A percentile compares a stretch with the other conserved stretches of the same genome.
phyloP scores from a whole-genome alignment of 2,113 vertebrate species.

The Hepsetus odoe region DNA sequence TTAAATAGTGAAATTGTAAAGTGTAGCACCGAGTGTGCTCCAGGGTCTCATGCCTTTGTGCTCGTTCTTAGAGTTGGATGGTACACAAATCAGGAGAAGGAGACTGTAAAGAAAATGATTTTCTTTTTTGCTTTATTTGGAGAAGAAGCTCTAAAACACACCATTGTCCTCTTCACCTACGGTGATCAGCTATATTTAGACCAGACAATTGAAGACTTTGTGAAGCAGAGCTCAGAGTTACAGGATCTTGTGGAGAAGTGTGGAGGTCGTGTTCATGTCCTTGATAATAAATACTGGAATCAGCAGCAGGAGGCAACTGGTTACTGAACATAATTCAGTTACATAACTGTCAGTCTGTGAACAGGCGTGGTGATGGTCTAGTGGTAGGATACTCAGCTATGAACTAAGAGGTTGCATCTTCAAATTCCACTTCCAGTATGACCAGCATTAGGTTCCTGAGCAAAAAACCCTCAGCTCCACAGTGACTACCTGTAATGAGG shows the following conservation, averaged over 20 bases:
- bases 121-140: conserved; percentile 33
- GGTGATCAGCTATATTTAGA: conserved; percentile 39
- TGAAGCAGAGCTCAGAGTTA: conserved; percentile 19
- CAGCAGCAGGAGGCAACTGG: neutral
- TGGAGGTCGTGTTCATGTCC: conserved; percentile 41
- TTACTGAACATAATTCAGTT: conserved; percentile 47
- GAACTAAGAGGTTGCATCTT: too few relatives aligned
- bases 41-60: conserved; percentile 44
- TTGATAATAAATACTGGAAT: conserved; percentile 50
- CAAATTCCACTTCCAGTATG: too few relatives aligned
- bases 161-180: conserved; percentile 47
- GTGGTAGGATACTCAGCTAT: too few relatives aligned
- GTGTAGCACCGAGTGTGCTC: conserved; percentile 11
- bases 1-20: conserved; percentile 6
- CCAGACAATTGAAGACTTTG: conserved; percentile 35
- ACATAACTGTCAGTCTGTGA: too few relatives aligned
- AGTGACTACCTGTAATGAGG: too few relatives aligned
- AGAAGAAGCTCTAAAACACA: conserved; percentile 26
- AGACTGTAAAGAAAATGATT: conserved; percentile 29
- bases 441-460: too few relatives aligned
- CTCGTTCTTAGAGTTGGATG: conserved; percentile 32
- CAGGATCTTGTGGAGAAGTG: conserved; percentile 29
- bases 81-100: conserved; percentile 37
- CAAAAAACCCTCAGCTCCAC: too few relatives aligned
- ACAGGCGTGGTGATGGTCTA: too few relatives aligned